Evolutionary conservation across 2,888 invertebrate species (phyloP), one percentile per base, ranked within the genome.

Genomic region (Euclidia mi): DNA sequence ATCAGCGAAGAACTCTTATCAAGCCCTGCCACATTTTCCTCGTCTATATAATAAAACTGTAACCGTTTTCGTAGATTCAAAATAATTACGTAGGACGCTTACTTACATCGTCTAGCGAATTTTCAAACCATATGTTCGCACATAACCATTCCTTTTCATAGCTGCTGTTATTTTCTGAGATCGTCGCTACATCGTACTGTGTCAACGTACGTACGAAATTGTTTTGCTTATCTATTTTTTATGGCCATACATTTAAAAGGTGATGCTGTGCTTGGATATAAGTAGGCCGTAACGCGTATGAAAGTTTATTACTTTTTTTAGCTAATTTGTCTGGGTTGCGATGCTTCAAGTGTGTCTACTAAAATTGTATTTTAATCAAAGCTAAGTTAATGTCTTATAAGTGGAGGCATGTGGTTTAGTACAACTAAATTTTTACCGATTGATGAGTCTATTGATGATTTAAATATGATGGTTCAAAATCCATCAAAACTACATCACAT

Each of bases 91-190:
- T 58, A 25, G 32, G 46, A 47, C 52, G 41, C 66, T 53, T 64
- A 60, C 45, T 55, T 52, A 34, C 34, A 57, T 52, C 34, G 56
- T 59, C 56, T 48, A 49, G 43, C 17, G 42, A 45, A 72, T 59
- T 57, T 67, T 56, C 56, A 53, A 51, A 46, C 56, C 56, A 44
- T 63, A 45, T 58, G 56, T 48, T 55, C 51, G 20, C 3, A 11
- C 44, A 65, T 70, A 67, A 70, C 45, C 56, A 38, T 74, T 63
- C 44, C 46, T 44, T 65, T 71, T 68, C 51, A 65, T 37, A 56
- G 48, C 12, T 35, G 20, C 34, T 48, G 48, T 46, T 47, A 38
- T 29, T 59, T 58, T 45, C 43, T 40, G 46, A 11, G 32, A 18
- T 45, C 28, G 14, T 55, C 12, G 42, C 37, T 31, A 52, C 56